Evolutionary conservation across 2,888 invertebrate genomes (phyloP).

Genomic region (Catocala sponsa): DNA sequence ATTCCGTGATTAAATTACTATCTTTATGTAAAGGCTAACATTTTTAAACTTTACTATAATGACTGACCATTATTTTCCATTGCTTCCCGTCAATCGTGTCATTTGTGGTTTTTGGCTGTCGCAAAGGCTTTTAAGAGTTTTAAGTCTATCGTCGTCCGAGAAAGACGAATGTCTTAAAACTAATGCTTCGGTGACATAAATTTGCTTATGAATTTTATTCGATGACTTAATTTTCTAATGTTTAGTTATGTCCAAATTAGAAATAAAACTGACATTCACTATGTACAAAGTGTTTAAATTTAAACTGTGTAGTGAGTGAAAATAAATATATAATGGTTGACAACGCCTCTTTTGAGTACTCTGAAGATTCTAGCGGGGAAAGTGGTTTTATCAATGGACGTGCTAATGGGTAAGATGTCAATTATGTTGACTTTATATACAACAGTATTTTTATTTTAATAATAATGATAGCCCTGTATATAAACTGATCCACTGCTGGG

Average conservation of each 20-base stretch:
- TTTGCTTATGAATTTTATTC: too few relatives aligned
- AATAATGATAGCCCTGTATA: too few relatives aligned
- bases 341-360: constrained; percentile 81
- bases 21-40: background rate
- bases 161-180: too few relatives aligned
- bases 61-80: background rate
- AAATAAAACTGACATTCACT: constrained; percentile 28
- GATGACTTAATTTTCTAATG: too few relatives aligned
- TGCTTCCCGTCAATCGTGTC: background rate
- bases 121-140: too few relatives aligned
- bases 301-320: constrained; percentile 39
- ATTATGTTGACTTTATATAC: background rate
- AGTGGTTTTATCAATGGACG: constrained; percentile 49
- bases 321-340: constrained; percentile 73
- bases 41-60: background rate
- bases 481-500: too few relatives aligned
- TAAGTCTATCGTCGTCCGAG: too few relatives aligned
- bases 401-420: constrained; percentile 69
- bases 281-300: constrained; percentile 44
- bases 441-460: background rate
- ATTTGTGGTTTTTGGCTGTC: background rate
- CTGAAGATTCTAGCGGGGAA: constrained; percentile 79
- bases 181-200: too few relatives aligned
- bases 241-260: background rate
- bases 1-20: too few relatives aligned